These are phyloP conservation scores for Anoplius nigerrimus DNA, from an alignment of 2,888 invertebrate species.

Conservation along the genomic window DNA sequence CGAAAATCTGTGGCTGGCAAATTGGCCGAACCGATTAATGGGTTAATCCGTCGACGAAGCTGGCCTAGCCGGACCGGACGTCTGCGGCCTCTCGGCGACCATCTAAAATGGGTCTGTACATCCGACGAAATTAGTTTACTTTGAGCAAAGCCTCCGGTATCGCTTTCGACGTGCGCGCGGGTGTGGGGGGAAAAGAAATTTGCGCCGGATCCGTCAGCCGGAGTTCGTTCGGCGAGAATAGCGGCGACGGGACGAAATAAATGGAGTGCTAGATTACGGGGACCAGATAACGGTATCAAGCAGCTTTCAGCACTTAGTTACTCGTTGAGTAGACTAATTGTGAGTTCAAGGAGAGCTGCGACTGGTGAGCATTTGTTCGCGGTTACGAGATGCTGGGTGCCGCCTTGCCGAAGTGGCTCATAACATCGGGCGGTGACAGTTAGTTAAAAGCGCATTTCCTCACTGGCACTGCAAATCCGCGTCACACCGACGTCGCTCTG, in stretches of 20 bases:
- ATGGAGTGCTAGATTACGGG: constrained; percentile 8
- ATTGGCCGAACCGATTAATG: too few relatives aligned
- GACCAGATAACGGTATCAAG: constrained; percentile 24
- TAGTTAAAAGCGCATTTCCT: constrained; percentile 45
- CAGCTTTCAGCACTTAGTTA: constrained; percentile 22
- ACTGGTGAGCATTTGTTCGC: constrained; percentile 33
- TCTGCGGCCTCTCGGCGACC: too few relatives aligned
- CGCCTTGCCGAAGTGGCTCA: constrained; percentile 19
- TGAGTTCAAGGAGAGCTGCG: constrained; percentile 21
- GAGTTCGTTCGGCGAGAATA: background rate
- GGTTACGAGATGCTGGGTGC: constrained; percentile 19
- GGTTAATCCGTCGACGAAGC: too few relatives aligned
- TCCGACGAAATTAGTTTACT: too few relatives aligned
- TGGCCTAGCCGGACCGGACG: too few relatives aligned
- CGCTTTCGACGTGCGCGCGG: constrained; percentile 2
- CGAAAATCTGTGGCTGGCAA: too few relatives aligned
- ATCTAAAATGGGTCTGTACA: too few relatives aligned
- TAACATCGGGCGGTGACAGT: constrained; percentile 39
- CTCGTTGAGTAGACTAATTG: constrained; percentile 30
- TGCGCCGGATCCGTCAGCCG: too few relatives aligned
- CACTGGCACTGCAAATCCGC: constrained; percentile 23
- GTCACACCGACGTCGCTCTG: constrained; percentile 8
- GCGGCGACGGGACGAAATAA: constrained; percentile 5
- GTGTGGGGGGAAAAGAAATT: constrained; percentile 6
- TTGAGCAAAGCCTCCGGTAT: too few relatives aligned